phyloP scores from a whole-genome alignment of 2,113 vertebrate genomes.

The Entelurus aequoreus region DNA sequence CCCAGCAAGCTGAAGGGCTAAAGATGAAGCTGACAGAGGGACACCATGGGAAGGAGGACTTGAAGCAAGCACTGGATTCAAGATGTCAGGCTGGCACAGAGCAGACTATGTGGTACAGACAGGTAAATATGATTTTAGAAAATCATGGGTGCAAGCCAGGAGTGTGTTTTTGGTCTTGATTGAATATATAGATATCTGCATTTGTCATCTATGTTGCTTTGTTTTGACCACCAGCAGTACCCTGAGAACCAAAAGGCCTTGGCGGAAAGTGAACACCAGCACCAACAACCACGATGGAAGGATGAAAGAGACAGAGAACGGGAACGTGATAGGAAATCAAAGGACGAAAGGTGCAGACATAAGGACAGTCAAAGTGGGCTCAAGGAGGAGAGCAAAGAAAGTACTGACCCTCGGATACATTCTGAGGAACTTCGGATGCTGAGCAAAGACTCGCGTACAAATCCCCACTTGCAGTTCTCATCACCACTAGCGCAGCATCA shows the following conservation, averaged over 20 bases:
- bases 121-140: slow-evolving; percentile 74
- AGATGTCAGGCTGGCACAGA: slow-evolving; percentile 85
- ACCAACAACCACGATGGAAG: slow-evolving; percentile 81
- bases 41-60: slow-evolving; percentile 88
- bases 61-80: slow-evolving; percentile 80
- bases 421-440: slow-evolving; percentile 83
- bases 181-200: not conserved
- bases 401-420: slow-evolving; percentile 74
- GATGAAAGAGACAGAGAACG: slow-evolving; percentile 74
- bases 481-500: slow-evolving; percentile 93
- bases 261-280: slow-evolving; percentile 85
- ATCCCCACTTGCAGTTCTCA: slow-evolving; percentile 89
- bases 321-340: slow-evolving; percentile 87
- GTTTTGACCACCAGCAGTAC: slow-evolving; percentile 80
- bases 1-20: slow-evolving; percentile 83
- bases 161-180: slow-evolving; percentile 6
- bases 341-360: slow-evolving; percentile 84
- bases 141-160: not conserved
- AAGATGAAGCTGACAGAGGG: slow-evolving; percentile 90
- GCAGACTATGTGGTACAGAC: slow-evolving; percentile 94
- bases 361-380: slow-evolving; percentile 78
- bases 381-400: slow-evolving; percentile 90
- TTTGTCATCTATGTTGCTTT: slow-evolving; percentile 16
- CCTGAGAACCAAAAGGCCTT: slow-evolving; percentile 87
- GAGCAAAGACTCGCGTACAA: slow-evolving; percentile 87